Evolutionary conservation across 1,140 invertebrate species (phyloP).

Genomic region (Trachymyrmex cornetzi): DNA sequence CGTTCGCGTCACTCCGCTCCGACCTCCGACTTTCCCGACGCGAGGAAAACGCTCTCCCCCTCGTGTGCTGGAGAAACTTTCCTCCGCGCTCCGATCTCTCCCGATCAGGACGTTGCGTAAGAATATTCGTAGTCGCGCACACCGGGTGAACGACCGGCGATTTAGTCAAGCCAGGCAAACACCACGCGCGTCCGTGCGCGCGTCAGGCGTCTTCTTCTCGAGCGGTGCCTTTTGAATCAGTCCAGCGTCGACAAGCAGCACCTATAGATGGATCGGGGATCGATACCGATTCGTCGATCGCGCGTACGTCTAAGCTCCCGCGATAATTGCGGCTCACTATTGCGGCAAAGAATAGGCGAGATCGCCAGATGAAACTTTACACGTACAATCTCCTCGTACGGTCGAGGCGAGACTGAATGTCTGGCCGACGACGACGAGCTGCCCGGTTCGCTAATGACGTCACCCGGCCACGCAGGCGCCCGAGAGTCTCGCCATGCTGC

Average conservation of each 20-base stretch:
- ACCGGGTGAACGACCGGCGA: conserved; percentile 33
- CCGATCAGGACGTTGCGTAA: conserved; percentile 31
- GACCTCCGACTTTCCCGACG: conserved; percentile 5
- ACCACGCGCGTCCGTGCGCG: not conserved
- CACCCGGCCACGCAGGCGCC: conserved; percentile 84
- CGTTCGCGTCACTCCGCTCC: not conserved
- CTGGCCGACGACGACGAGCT: conserved; percentile 75
- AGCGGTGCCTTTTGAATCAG: not conserved
- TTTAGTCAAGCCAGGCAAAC: not conserved
- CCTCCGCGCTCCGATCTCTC: conserved; percentile 9
- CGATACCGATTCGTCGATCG: not conserved
- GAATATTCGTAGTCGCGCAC: conserved; percentile 7
- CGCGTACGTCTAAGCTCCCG: conserved; percentile 5
- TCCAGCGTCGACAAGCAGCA: not conserved
- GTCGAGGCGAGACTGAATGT: conserved; percentile 85
- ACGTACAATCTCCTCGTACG: conserved; percentile 71
- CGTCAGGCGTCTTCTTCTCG: not conserved
- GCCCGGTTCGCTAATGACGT: conserved; percentile 85
- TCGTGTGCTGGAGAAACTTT: not conserved
- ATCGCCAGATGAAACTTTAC: not conserved
- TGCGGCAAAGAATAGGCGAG: not conserved
- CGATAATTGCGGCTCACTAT: not conserved
- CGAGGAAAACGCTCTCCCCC: not conserved
- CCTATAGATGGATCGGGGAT: not conserved
- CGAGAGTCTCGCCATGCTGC: conserved; percentile 76